Conservation (phyloP, 2,797 vertebrate genomes). For the Onychomys torridus region DNA sequence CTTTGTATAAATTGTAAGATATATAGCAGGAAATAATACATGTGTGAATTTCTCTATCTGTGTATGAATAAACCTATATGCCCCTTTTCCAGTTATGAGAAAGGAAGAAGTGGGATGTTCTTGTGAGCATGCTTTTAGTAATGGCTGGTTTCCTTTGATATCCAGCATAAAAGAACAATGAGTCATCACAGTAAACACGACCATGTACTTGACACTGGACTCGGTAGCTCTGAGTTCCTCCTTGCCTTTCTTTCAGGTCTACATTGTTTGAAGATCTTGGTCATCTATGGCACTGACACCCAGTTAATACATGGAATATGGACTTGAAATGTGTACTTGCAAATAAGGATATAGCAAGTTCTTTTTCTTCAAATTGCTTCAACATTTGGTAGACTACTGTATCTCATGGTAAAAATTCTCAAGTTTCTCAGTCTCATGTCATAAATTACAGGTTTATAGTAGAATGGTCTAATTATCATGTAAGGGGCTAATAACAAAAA, state of each 20-base stretch:
- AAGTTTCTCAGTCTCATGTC: background rate
- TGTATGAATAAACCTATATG: accelerated
- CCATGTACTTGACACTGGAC: background rate
- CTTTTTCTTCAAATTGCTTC: constrained; percentile 19
- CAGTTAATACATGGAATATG: constrained; percentile 23
- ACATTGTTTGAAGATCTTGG: constrained; percentile 11
- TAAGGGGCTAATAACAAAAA: constrained; percentile 23
- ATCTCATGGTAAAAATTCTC: background rate
- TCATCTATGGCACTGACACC: background rate
- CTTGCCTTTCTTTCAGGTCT: constrained; percentile 51
- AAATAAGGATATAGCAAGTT: constrained; percentile 36
- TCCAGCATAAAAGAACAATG: constrained; percentile 39
- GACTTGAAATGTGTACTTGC: constrained; percentile 8
- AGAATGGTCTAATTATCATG: background rate
- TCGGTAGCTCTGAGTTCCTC: constrained; percentile 36
- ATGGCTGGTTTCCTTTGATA: background rate
- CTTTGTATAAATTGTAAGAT: background rate
- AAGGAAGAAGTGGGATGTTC: background rate
- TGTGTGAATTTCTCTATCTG: background rate
- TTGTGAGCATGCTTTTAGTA: background rate
- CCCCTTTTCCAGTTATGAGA: background rate
- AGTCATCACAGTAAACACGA: constrained; percentile 34
- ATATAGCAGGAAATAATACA: background rate
- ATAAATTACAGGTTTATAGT: background rate
- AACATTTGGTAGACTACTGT: background rate